These are phyloP conservation scores for Chaetura pelagica DNA, from an alignment of 2,113 vertebrate species.

Conservation along the genomic window DNA sequence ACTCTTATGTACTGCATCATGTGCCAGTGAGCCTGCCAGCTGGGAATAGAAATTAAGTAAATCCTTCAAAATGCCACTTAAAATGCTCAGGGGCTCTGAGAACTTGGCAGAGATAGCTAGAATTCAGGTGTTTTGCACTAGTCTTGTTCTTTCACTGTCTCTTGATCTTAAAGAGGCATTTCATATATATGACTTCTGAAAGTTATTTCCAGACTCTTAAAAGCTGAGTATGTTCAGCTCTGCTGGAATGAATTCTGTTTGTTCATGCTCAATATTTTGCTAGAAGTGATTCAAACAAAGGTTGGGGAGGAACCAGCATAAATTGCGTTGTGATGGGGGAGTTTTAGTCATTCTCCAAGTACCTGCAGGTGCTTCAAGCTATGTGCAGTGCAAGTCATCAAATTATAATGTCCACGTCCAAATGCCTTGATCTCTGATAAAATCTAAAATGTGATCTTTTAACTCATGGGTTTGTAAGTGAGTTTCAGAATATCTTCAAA, in stretches of 20 bases:
- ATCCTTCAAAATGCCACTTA: neutral
- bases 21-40: neutral
- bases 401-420: neutral
- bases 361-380: neutral
- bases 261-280: neutral
- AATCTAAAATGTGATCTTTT: neutral
- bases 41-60: neutral
- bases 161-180: conserved; percentile 1
- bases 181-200: neutral
- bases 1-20: neutral
- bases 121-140: neutral
- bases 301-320: neutral
- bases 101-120: neutral
- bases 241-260: neutral
- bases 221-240: neutral
- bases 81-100: neutral
- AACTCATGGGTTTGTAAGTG: neutral
- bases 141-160: neutral
- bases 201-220: neutral
- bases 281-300: neutral
- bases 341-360: neutral
- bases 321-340: neutral
- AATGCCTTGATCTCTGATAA: neutral
- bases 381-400: neutral
- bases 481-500: neutral